Evolutionary conservation across 1,140 invertebrate species (phyloP).

Genomic region (Chrysopa pallens): DNA sequence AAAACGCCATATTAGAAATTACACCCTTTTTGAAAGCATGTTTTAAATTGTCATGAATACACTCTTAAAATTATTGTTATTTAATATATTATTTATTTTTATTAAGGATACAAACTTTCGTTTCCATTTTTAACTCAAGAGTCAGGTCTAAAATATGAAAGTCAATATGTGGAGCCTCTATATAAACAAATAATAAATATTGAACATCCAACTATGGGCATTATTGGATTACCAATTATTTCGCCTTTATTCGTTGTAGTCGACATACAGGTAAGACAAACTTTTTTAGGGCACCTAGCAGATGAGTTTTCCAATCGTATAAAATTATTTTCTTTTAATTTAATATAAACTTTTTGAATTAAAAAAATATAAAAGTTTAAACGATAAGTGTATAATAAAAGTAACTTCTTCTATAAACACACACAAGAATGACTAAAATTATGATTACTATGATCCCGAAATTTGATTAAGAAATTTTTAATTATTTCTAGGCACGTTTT

Average conservation of each 20-base stretch:
- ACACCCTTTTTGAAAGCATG: too few relatives aligned
- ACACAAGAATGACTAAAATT: too few relatives aligned
- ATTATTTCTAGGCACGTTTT: background rate
- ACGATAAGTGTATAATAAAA: too few relatives aligned
- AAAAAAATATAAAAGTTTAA: too few relatives aligned
- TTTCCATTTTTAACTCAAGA: conserved; percentile 46
- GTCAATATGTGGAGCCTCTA: conserved; percentile 41
- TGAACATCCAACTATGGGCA: conserved; percentile 45
- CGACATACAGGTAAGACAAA: conserved; percentile 36
- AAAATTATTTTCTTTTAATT: too few relatives aligned
- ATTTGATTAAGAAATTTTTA: background rate
- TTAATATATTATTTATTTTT: conserved; percentile 1
- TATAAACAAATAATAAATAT: conserved; percentile 60
- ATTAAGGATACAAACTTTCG: conserved; percentile 40
- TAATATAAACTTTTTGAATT: too few relatives aligned
- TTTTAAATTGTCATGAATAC: too few relatives aligned
- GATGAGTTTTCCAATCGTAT: too few relatives aligned
- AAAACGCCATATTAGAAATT: too few relatives aligned
- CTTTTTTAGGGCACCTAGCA: too few relatives aligned
- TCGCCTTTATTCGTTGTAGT: conserved; percentile 45
- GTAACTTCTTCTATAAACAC: too few relatives aligned
- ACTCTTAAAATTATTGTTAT: background rate
- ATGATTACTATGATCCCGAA: too few relatives aligned
- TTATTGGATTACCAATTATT: conserved; percentile 44
- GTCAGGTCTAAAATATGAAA: conserved; percentile 36